Evolutionary conservation across 1,140 invertebrate genomes (phyloP).

Genomic region (Drosophila novamexicana): DNA sequence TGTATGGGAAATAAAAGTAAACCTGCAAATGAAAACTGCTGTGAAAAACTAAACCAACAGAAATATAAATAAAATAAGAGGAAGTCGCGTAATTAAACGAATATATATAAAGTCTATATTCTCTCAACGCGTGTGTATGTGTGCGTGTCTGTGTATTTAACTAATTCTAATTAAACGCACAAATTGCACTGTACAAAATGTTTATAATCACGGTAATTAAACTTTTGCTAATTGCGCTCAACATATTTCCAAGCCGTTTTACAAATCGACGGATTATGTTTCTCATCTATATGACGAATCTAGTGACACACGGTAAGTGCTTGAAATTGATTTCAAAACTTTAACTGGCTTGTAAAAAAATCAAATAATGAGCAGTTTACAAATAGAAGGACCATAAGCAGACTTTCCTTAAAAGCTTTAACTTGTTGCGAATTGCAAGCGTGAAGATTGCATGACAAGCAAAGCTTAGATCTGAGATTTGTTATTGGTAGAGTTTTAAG

Average conservation of each 20-base stretch:
- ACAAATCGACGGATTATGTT: slow-evolving; percentile 84
- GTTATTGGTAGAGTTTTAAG: too few species aligned
- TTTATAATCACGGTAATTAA: slow-evolving; percentile 84
- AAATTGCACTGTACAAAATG: slow-evolving; percentile 62
- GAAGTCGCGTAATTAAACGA: slow-evolving; percentile 41
- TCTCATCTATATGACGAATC: slow-evolving; percentile 81
- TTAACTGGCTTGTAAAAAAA: too few species aligned
- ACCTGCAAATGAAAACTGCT: slow-evolving; percentile 29
- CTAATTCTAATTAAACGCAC: slow-evolving; percentile 43
- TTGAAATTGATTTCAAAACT: not conserved
- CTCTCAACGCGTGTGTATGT: not conserved
- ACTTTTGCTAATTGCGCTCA: slow-evolving; percentile 82
- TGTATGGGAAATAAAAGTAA: slow-evolving; percentile 34
- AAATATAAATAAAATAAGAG: not conserved
- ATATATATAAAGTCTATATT: slow-evolving; percentile 1
- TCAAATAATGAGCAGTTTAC: too few species aligned
- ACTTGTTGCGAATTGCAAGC: too few species aligned
- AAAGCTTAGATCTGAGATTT: not conserved
- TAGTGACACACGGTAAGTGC: slow-evolving; percentile 78
- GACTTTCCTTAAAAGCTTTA: too few species aligned
- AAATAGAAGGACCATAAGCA: too few species aligned
- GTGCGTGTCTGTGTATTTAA: slow-evolving; percentile 23
- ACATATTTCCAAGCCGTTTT: slow-evolving; percentile 83
- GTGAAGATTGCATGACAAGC: too few species aligned
- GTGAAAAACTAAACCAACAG: slow-evolving; percentile 31